These are phyloP conservation scores for Zenarchopterus dispar DNA, from an alignment of 2,797 vertebrate genomes.

Conservation along the genomic window DNA sequence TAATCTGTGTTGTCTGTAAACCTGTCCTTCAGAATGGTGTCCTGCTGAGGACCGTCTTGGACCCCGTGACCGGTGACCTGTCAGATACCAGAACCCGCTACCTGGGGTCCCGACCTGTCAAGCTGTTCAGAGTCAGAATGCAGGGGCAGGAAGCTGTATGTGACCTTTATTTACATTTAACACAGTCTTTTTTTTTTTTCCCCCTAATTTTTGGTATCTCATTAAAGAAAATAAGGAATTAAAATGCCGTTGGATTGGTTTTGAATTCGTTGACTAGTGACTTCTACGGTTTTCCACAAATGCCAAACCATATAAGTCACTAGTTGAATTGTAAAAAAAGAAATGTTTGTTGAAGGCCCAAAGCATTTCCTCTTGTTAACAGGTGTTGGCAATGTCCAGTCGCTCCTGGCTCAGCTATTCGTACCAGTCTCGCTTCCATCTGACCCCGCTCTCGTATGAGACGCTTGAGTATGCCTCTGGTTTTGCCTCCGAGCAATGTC, in stretches of 20 bases:
- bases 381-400: constrained; percentile 99
- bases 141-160: constrained; percentile 98
- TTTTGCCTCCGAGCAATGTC: constrained; percentile 97
- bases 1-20: neutral
- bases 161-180: constrained; percentile 26
- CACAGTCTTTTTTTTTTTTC: no score
- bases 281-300: no score
- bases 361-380: constrained; percentile 7
- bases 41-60: constrained; percentile 92
- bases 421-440: constrained; percentile 97
- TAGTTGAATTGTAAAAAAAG: no score
- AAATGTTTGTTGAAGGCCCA: neutral
- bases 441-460: constrained; percentile 95
- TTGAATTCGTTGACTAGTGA: no score
- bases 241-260: no score
- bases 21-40: constrained; percentile 88
- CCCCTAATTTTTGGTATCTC: no score
- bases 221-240: no score
- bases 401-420: constrained; percentile 99
- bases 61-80: constrained; percentile 95
- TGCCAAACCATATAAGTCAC: no score
- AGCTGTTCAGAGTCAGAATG: constrained; percentile 97
- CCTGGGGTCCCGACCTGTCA: constrained; percentile 94
- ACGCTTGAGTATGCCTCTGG: constrained; percentile 97
- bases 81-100: constrained; percentile 97